phyloP scores from a whole-genome alignment of 2,113 vertebrate genomes.

The Thamnophis sirtalis region DNA sequence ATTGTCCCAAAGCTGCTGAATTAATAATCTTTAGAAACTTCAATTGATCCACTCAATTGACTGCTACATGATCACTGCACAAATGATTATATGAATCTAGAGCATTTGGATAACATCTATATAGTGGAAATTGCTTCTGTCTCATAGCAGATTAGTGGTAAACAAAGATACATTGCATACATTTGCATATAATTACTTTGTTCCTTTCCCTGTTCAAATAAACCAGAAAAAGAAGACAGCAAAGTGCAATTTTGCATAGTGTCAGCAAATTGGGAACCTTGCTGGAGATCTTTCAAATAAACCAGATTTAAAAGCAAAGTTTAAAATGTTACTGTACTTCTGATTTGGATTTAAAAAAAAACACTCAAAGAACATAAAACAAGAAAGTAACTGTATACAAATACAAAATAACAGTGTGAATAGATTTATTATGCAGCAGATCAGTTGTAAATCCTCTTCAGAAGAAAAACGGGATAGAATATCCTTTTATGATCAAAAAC shows the following conservation, averaged over 20 bases:
- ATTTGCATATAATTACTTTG: neutral
- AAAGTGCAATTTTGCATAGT: neutral
- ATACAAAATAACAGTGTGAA: constrained; percentile 46
- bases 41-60: neutral
- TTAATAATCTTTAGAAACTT: neutral
- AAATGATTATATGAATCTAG: neutral
- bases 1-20: neutral
- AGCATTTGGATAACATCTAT: neutral
- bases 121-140: neutral
- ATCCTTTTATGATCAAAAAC: constrained; percentile 50
- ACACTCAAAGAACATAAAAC: neutral
- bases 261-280: neutral
- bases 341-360: neutral
- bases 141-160: neutral
- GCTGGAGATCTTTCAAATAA: neutral
- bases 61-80: neutral
- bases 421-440: constrained; percentile 49
- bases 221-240: neutral
- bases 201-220: neutral
- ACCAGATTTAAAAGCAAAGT: neutral
- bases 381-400: neutral
- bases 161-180: neutral
- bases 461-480: constrained; percentile 25
- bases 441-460: constrained; percentile 33
- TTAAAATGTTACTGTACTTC: neutral